Base-by-base conservation (phyloP, 2,797 vertebrate genomes). In the Falco peregrinus region DNA sequence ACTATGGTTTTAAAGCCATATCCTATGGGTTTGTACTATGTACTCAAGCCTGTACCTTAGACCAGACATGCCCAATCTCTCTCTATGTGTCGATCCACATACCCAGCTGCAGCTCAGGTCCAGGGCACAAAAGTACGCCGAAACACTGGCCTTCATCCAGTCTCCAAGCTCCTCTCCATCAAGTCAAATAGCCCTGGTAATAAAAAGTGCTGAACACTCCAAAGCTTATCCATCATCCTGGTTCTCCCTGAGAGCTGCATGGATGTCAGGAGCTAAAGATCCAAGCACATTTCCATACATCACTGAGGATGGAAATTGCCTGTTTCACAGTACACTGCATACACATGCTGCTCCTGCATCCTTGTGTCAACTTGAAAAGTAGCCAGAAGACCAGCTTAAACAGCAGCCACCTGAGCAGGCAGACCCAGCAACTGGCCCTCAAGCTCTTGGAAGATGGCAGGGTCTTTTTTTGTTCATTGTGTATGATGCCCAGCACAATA, bases 271-370 rank as follows among this genome's bases (percentile, higher is more conserved):
- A 41, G 16, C 54, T 57, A 22, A 73, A 61, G 31, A 54, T 78
- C 41, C 37, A 57, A 43, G 14, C 51, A 5, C 0, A 1, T 35
- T 53, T 84, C 67, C 16, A 8, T 6, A 6, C 2, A 2, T 14
- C 0, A 2, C 0, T 25, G n/a, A 37, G 19, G 56, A 61, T 10
- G 11, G 31, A 53, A 60, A 48, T 25, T n/a, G 7, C 3, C 5
- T 0, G 2, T 48, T 13, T 65, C 22, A 19, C 13, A 29, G 31
- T 2, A 43, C 14, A 3, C 9, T 26, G 21, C 3, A 4, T 2
- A 21, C n/a, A 31, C 16, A 3, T 0, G 4, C 33, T 4, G 9
- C 31, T 87, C 26, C 25, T 64, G 24, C 10, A 78, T 4, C 5
- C 17, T 28, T 31, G 11, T 14, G 47, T 37, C 37, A 28, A 1